phyloP scores from a whole-genome alignment of 2,113 vertebrate species.

The Oncorhynchus nerka region DNA sequence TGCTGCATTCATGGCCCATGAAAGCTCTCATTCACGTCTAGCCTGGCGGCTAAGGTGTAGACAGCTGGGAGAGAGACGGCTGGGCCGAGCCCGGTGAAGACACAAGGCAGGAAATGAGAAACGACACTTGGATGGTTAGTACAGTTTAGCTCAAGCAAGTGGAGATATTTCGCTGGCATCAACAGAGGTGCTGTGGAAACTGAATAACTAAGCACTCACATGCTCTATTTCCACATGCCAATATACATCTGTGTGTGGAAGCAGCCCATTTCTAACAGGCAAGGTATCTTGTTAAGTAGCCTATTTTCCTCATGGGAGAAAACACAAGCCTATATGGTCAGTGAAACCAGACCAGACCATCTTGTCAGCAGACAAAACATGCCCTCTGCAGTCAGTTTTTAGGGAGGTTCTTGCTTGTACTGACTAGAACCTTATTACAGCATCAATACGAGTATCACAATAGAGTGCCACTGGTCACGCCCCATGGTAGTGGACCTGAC shows the following conservation, averaged over 20 bases:
- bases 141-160: background rate
- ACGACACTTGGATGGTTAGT: background rate
- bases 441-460: no score
- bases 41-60: constrained; percentile 5
- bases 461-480: no score
- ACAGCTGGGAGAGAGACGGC: constrained; percentile 33
- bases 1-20: constrained; percentile 35
- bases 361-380: constrained; percentile 39
- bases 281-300: background rate
- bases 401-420: constrained; percentile 32
- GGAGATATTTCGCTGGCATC: background rate
- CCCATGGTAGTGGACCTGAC: no score
- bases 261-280: background rate
- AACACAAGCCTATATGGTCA: constrained; percentile 45
- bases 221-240: no score
- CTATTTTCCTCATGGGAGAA: background rate
- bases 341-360: constrained; percentile 39
- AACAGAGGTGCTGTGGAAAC: background rate
- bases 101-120: background rate
- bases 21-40: constrained; percentile 50
- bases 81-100: no score
- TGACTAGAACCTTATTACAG: no score
- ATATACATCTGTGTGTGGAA: background rate
- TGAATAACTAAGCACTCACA: no score
- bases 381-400: constrained; percentile 33